phyloP scores from a whole-genome alignment of 2,113 vertebrate species.

The Miniopterus natalensis region DNA sequence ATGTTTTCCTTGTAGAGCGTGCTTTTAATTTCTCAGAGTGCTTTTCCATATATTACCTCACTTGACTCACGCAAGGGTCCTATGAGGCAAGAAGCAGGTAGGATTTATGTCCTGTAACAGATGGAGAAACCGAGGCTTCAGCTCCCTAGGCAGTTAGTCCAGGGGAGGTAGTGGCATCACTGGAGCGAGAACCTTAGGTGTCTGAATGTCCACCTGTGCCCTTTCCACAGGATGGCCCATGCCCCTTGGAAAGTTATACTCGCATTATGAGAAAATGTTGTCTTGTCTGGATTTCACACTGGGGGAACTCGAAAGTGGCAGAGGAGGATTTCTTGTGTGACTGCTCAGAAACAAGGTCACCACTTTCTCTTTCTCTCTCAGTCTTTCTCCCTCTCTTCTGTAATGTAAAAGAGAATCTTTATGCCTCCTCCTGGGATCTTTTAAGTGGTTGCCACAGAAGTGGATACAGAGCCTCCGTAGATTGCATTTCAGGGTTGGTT shows the following conservation, averaged over 20 bases:
- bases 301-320: neutral
- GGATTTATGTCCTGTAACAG: slow-evolving; percentile 12
- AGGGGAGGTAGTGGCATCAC: neutral
- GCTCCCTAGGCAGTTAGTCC: neutral
- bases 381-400: neutral
- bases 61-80: slow-evolving; percentile 15
- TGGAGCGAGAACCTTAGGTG: neutral
- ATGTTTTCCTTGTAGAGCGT: slow-evolving; percentile 64
- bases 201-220: neutral
- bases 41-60: slow-evolving; percentile 59
- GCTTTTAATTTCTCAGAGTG: slow-evolving; percentile 70
- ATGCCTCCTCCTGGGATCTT: neutral
- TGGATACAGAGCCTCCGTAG: neutral
- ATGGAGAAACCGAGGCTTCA: neutral
- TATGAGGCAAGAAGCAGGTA: neutral
- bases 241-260: neutral
- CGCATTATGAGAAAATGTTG: neutral
- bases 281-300: neutral
- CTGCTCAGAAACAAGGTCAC: neutral
- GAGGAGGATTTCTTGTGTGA: neutral
- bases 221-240: neutral
- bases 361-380: neutral
- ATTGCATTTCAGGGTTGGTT: slow-evolving; percentile 62
- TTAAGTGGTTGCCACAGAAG: slow-evolving; percentile 61
- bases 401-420: slow-evolving; percentile 7